Conservation (phyloP, 2,113 vertebrate genomes). For the Zootoca vivipara region DNA sequence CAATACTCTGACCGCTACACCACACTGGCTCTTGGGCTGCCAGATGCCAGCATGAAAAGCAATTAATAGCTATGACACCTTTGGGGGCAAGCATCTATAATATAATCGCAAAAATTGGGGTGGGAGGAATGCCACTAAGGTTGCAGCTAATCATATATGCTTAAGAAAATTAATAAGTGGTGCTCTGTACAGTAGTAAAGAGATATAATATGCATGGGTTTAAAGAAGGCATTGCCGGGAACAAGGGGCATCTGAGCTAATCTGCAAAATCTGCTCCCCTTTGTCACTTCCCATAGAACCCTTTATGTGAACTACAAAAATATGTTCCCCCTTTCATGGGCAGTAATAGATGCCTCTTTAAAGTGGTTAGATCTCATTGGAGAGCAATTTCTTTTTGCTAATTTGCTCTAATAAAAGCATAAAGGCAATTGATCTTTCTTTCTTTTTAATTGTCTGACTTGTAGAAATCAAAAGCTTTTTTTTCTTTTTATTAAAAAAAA, state of each 20-base stretch:
- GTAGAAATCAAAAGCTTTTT: constrained; percentile 16
- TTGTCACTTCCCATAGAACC: background rate
- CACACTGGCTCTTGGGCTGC: too few species aligned
- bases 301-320: background rate
- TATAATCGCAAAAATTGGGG: background rate
- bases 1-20: too few species aligned
- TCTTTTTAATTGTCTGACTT: constrained; percentile 15
- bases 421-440: constrained; percentile 28
- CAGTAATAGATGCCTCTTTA: constrained; percentile 25
- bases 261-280: background rate
- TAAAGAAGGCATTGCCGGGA: background rate
- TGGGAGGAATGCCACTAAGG: background rate
- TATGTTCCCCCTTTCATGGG: background rate
- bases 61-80: background rate
- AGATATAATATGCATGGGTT: background rate
- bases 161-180: background rate
- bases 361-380: background rate
- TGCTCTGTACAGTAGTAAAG: background rate
- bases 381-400: constrained; percentile 21
- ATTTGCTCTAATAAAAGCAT: constrained; percentile 42
- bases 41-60: background rate
- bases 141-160: background rate
- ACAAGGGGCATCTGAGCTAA: background rate
- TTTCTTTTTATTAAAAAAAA: background rate
- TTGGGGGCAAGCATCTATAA: background rate